Evolutionary conservation across 2,797 vertebrate species (phyloP), one percentile per base, ranked within the genome.

Genomic region (Leptoclinus maculatus): DNA sequence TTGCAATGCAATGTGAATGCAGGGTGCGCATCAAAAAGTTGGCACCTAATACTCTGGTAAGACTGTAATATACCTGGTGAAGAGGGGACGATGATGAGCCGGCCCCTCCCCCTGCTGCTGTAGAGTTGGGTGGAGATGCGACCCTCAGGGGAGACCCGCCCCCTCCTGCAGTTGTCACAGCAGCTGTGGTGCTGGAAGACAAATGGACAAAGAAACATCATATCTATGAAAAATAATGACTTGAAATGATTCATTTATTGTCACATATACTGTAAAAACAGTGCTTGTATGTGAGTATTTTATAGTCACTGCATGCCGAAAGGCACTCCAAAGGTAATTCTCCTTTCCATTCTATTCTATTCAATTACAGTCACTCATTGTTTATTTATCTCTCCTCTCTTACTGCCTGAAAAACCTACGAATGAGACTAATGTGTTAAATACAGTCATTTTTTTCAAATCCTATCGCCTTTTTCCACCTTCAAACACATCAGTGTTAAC

Each of bases 121-220:
- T 94, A 66, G 96, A 95, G 91, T 95, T 97, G 87, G 97, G 96
- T 57, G 97, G 97, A 79, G 97, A 98, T 84, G 96, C 96, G 89
- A 97, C 96, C 84, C 96, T 96, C 84, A 96, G 93, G 75, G 97
- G 97, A 80, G 97, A 97, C 74, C 94, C 91, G 79, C 83, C 88
- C 70, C 92, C 93, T 76, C 91, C 94, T n/a, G 87, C 87, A 76
- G 94, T 87, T 81, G 94, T 93, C 82, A 90, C 94, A 66, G 93
- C 90, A 89, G 91, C 91, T 68, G 92, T 92, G 66, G 88, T 93
- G 78, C 94, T 95, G 67, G 3, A 79, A 70, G 64, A 83, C 27
- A 80, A 81, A 80, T 25, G 2, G 10, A 16, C 23, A 74, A 70
- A 74, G 47, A 23, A 32, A 74, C 11, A 29, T 41, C 2, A 25